Percentiles rank a stretch among this genome's conserved stretches.
Evolutionary conservation across 2,113 vertebrate genomes (phyloP).

Genomic region (Pluvialis apricaria): DNA sequence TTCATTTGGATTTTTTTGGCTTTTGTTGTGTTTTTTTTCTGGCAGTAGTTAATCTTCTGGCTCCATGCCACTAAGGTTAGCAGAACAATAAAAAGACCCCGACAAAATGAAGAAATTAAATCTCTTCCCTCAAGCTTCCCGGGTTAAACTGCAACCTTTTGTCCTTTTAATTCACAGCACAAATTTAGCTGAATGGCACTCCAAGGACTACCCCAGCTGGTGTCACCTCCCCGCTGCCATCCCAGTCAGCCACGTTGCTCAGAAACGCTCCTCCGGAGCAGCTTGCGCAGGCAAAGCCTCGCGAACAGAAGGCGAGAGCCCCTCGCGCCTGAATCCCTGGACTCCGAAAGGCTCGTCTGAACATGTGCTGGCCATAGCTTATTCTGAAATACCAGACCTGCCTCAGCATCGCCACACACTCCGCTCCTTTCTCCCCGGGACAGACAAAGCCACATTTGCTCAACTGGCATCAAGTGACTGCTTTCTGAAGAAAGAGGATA

Average conservation of each 20-base stretch:
- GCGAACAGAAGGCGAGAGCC: neutral
- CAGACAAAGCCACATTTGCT: neutral
- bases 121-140: neutral
- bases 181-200: neutral
- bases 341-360: neutral
- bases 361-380: neutral
- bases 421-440: neutral
- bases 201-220: neutral
- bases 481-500: neutral
- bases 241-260: accelerated
- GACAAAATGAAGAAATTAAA: neutral
- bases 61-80: neutral
- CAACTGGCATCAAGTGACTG: accelerated
- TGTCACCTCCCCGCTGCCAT: neutral
- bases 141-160: neutral
- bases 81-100: neutral
- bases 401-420: neutral
- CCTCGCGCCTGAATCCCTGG: neutral
- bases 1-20: neutral
- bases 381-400: neutral
- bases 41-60: neutral
- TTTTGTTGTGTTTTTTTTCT: neutral
- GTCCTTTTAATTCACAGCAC: neutral
- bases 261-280: neutral
- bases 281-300: neutral